Base-by-base conservation (phyloP, 1,140 invertebrate genomes). In the Drosophila simulans region DNA sequence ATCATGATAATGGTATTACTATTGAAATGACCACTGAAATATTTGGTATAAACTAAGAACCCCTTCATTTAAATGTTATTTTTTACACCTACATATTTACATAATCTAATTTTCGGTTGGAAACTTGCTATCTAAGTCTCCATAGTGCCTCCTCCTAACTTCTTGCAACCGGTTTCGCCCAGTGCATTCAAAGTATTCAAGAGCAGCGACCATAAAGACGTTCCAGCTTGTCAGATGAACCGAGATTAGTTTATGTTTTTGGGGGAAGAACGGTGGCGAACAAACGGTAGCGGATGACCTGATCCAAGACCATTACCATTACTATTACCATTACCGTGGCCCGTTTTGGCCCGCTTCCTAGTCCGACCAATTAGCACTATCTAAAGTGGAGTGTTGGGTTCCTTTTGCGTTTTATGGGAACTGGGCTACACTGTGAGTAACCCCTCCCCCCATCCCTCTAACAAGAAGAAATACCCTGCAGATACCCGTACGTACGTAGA, bases 161-260 rank as follows among this genome's bases (percentile, higher is more conserved):
- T 31, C 31, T 31, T 5, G 1, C 11, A 12, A 10, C 20, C 5
- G 0, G 4, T 34, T 63, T 63, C 34, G 17, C 17, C 11, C 60
- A 59, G 60, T 58, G 60, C 27, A 25, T 27, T 43, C 35, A 43
- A 31, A 43, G 27, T 25, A 22, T 63, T 68, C 45, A 64, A 64
- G 59, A 68, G 45, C 31, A 73, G 56, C 51, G n/a, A 73, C 57
- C 70, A 74, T 74, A 73, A 73, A 74, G 71, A 73, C 70, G 69
- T 73, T 73, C 49, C 25, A n/a, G 48, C 37, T 48, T 73, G 68
- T 74, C 53, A 57, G 71, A 75, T 75, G 45, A 51, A 37, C 31
- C 35, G 65, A 69, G 66, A 70, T 70, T 69, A 65, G 71, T 57
- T 75, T 57, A 75, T 49, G 46, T 58, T 75, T 72, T 52, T 57